Percentiles rank a stretch among this genome's conserved stretches.
These are phyloP conservation scores for Salticus scenicus DNA, from an alignment of 2,888 invertebrate genomes.

Conservation along the genomic window DNA sequence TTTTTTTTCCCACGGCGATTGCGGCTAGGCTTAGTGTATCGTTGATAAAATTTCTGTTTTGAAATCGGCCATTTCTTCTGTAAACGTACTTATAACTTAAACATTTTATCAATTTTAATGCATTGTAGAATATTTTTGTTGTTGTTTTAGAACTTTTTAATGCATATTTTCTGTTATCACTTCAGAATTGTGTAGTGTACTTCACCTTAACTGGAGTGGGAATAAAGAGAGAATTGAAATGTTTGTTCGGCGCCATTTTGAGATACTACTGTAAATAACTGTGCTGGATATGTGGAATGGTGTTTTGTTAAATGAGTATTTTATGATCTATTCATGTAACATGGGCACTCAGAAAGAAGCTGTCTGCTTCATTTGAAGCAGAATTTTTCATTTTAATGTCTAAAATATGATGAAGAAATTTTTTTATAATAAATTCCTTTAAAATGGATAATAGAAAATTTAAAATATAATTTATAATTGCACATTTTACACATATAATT, in stretches of 20 bases:
- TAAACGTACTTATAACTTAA: background rate
- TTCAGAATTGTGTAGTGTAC: background rate
- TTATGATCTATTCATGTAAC: slow-evolving; percentile 19
- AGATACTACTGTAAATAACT: slow-evolving; percentile 63
- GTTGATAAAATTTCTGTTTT: background rate
- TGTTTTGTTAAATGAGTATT: slow-evolving; percentile 29
- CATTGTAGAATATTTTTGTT: background rate
- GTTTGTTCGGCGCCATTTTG: slow-evolving; percentile 68
- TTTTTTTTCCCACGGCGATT: slow-evolving; percentile 61
- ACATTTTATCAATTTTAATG: background rate
- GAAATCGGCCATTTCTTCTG: background rate
- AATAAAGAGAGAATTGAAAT: slow-evolving; percentile 6
- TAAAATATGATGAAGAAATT: too few relatives aligned
- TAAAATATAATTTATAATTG: too few relatives aligned
- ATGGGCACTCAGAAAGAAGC: too few relatives aligned
- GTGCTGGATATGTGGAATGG: background rate
- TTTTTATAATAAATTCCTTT: too few relatives aligned
- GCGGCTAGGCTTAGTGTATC: slow-evolving; percentile 46
- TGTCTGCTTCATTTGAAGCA: background rate
- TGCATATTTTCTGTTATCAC: background rate
- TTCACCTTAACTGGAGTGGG: slow-evolving; percentile 26
- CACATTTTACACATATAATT: too few relatives aligned
- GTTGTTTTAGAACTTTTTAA: slow-evolving; percentile 22
- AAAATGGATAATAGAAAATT: too few relatives aligned
- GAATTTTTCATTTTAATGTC: too few relatives aligned